These are phyloP conservation scores for Pammene fasciana DNA, from an alignment of 2,888 invertebrate genomes.

Conservation along the genomic window DNA sequence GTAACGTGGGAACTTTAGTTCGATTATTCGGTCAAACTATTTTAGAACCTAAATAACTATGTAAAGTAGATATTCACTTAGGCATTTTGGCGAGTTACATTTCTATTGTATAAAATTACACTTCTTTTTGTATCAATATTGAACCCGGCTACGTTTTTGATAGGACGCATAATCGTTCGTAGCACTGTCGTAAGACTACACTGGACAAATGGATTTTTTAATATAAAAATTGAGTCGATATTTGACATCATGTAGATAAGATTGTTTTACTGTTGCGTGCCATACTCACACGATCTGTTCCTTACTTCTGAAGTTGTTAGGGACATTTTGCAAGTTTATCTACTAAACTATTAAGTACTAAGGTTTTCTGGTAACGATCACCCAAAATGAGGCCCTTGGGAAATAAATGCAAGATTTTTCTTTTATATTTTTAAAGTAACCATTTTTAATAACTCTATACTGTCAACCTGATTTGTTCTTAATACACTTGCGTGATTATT, in stretches of 20 bases:
- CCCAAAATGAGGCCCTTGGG: too few species aligned
- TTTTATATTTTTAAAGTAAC: too few species aligned
- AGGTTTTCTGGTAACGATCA: too few species aligned
- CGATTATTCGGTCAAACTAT: conserved; percentile 42
- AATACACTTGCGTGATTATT: too few species aligned
- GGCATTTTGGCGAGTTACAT: conserved; percentile 28
- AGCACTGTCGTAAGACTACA: conserved; percentile 30
- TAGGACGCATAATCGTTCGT: conserved; percentile 44
- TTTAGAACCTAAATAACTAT: conserved; percentile 45
- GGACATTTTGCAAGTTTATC: not conserved
- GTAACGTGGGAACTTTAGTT: conserved; percentile 32
- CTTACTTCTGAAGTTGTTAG: conserved; percentile 11
- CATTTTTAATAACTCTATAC: too few species aligned
- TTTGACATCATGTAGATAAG: conserved; percentile 40
- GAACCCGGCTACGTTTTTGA: conserved; percentile 38
- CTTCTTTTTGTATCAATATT: conserved; percentile 37
- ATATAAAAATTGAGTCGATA: conserved; percentile 24
- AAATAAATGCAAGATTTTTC: too few species aligned
- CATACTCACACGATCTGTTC: conserved; percentile 45
- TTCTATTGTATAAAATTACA: conserved; percentile 37
- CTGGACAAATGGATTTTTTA: conserved; percentile 31
- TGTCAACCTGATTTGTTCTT: too few species aligned
- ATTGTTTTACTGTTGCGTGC: conserved; percentile 47
- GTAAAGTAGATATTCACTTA: conserved; percentile 39
- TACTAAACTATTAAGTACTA: too few species aligned